A percentile compares a stretch with the other conserved stretches of the same genome.
Evolutionary conservation across 2,888 invertebrate species (phyloP).

Genomic region (Ditula angustiorana): DNA sequence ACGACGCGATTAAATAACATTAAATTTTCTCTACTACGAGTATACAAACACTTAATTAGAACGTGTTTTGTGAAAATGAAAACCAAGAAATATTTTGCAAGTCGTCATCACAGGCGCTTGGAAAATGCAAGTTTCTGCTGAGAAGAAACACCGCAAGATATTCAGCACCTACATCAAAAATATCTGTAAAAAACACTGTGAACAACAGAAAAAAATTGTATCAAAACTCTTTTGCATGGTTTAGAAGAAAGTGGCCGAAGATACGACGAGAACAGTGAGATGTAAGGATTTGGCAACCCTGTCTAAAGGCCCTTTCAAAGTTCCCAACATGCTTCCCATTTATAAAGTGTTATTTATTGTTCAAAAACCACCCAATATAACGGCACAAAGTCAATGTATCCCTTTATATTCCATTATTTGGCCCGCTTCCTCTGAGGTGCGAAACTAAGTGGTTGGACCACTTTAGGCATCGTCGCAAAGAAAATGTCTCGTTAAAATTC

Average conservation of each 20-base stretch:
- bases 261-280: too few relatives aligned
- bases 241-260: too few relatives aligned
- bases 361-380: slow-evolving; percentile 24
- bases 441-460: slow-evolving; percentile 60
- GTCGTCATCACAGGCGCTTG: too few relatives aligned
- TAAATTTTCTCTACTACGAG: too few relatives aligned
- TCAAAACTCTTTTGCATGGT: background rate
- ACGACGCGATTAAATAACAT: too few relatives aligned
- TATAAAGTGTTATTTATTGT: slow-evolving; percentile 23
- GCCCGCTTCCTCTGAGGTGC: slow-evolving; percentile 46
- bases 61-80: too few relatives aligned
- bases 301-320: slow-evolving; percentile 9
- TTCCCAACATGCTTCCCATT: slow-evolving; percentile 18
- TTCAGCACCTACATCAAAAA: too few relatives aligned
- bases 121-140: too few relatives aligned
- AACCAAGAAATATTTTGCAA: too few relatives aligned
- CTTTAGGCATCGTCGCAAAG: slow-evolving; percentile 61
- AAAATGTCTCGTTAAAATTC: slow-evolving; percentile 78
- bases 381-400: slow-evolving; percentile 33
- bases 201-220: background rate
- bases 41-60: too few relatives aligned
- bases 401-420: slow-evolving; percentile 48
- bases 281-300: background rate
- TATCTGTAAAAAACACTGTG: too few relatives aligned
- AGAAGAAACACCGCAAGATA: too few relatives aligned